These are phyloP conservation scores for Thalpophila matura DNA, from an alignment of 2,888 invertebrate species.

Conservation along the genomic window DNA sequence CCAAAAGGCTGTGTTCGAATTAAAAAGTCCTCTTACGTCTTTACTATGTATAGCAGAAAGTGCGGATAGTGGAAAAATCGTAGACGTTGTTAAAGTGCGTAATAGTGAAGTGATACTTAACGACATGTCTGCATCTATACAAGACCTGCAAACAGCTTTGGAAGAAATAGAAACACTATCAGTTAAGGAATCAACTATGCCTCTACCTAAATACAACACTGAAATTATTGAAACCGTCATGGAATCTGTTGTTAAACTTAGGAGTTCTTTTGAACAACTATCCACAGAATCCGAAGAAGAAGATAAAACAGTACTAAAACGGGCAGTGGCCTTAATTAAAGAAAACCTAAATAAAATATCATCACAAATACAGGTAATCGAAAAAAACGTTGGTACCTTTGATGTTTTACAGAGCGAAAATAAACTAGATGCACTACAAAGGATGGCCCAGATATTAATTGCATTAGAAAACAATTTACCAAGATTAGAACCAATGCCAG, in stretches of 20 bases:
- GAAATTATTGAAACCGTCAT: constrained; percentile 92
- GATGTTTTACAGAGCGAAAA: constrained; percentile 85
- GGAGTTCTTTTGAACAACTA: constrained; percentile 90
- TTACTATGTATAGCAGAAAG: constrained; percentile 79
- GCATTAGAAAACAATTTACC: constrained; percentile 82
- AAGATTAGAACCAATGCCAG: constrained; percentile 73
- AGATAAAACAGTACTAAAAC: constrained; percentile 75
- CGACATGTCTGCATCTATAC: constrained; percentile 86
- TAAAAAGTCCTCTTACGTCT: constrained; percentile 80
- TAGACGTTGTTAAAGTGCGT: constrained; percentile 69
- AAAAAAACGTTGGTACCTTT: constrained; percentile 78
- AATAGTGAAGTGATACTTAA: constrained; percentile 81
- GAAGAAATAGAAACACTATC: constrained; percentile 88
- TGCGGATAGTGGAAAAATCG: constrained; percentile 73
- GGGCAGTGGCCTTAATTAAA: constrained; percentile 77
- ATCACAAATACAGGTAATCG: constrained; percentile 74
- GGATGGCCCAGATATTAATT: constrained; percentile 86
- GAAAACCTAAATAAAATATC: constrained; percentile 80
- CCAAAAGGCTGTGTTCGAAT: constrained; percentile 83
- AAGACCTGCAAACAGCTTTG: constrained; percentile 86
- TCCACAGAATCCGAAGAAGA: constrained; percentile 74
- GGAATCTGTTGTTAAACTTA: constrained; percentile 92
- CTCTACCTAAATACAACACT: constrained; percentile 87
- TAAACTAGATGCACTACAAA: constrained; percentile 83
- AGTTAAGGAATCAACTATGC: constrained; percentile 86